Conservation (phyloP, 2,888 invertebrate genomes). For the Drosophila multiciliata region DNA sequence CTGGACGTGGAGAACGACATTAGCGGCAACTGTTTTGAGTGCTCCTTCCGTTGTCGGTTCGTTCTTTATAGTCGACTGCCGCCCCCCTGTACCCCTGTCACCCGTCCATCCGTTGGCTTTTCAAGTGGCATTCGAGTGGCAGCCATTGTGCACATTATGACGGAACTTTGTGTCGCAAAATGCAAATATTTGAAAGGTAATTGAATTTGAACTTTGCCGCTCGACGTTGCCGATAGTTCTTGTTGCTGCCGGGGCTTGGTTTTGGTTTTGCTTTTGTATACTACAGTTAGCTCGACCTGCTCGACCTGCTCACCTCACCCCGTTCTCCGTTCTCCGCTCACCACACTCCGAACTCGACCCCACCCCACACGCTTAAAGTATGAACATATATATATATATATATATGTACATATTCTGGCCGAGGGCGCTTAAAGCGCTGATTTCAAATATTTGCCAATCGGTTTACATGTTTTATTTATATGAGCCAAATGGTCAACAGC, state of each 20-base stretch:
- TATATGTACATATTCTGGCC: slow-evolving; percentile 12
- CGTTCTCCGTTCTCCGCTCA: neutral
- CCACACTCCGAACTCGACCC: neutral
- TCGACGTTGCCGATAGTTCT: slow-evolving; percentile 60
- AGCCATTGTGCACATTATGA: slow-evolving; percentile 82
- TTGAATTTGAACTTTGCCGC: slow-evolving; percentile 80
- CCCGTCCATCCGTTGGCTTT: slow-evolving; percentile 46
- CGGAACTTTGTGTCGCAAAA: slow-evolving; percentile 81
- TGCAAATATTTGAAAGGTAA: slow-evolving; percentile 82
- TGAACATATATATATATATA: slow-evolving; percentile 17
- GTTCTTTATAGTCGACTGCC: slow-evolving; percentile 70
- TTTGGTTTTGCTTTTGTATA: slow-evolving; percentile 12
- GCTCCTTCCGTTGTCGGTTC: slow-evolving; percentile 76
- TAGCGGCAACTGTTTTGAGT: slow-evolving; percentile 81
- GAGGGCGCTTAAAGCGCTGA: slow-evolving; percentile 59
- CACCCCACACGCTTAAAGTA: slow-evolving; percentile 55
- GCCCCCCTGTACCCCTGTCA: neutral
- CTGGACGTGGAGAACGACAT: slow-evolving; percentile 65
- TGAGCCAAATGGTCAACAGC: slow-evolving; percentile 76
- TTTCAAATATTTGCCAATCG: slow-evolving; percentile 71
- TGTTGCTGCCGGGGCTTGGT: slow-evolving; percentile 35
- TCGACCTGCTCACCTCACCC: neutral
- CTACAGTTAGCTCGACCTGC: neutral
- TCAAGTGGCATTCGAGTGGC: slow-evolving; percentile 81
- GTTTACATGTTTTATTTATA: slow-evolving; percentile 78